These are phyloP conservation scores for Lepidonotus clava DNA, from an alignment of 2,888 invertebrate genomes.

Conservation along the genomic window DNA sequence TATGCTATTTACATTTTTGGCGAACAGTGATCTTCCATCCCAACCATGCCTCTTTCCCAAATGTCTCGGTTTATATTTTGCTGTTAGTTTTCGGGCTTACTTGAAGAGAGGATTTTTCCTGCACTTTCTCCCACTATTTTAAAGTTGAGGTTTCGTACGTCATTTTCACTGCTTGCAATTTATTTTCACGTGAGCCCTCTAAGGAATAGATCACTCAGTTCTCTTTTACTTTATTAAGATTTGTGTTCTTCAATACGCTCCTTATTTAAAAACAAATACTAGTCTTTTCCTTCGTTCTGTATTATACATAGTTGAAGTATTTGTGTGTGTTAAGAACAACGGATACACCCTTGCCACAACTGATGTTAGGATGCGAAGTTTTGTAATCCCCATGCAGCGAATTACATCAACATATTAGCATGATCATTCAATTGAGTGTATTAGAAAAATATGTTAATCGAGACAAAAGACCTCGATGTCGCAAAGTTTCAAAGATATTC, in stretches of 20 bases:
- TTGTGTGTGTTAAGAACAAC: no score
- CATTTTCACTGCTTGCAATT: slow-evolving; percentile 33
- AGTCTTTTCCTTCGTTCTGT: no score
- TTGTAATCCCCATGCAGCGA: no score
- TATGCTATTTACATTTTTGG: neutral
- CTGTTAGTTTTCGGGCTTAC: neutral
- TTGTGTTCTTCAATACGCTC: neutral
- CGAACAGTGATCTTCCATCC: slow-evolving; percentile 36
- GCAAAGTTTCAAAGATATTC: no score
- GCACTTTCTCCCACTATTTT: neutral
- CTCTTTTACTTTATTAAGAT: slow-evolving; percentile 5
- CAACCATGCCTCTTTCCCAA: slow-evolving; percentile 1
- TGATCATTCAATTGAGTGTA: no score
- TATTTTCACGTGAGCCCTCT: slow-evolving; percentile 23
- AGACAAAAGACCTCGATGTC: no score
- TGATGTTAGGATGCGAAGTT: no score
- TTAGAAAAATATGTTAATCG: no score
- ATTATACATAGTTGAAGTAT: no score
- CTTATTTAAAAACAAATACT: no score
- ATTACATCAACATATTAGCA: no score
- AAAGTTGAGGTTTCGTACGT: slow-evolving; percentile 20
- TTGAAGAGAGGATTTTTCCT: neutral
- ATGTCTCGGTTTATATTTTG: slow-evolving; percentile 1
- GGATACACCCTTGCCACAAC: no score
- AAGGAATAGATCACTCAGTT: slow-evolving; percentile 2